Evolutionary conservation across 2,888 invertebrate species (phyloP).

Genomic region (Pyrrhia umbra): DNA sequence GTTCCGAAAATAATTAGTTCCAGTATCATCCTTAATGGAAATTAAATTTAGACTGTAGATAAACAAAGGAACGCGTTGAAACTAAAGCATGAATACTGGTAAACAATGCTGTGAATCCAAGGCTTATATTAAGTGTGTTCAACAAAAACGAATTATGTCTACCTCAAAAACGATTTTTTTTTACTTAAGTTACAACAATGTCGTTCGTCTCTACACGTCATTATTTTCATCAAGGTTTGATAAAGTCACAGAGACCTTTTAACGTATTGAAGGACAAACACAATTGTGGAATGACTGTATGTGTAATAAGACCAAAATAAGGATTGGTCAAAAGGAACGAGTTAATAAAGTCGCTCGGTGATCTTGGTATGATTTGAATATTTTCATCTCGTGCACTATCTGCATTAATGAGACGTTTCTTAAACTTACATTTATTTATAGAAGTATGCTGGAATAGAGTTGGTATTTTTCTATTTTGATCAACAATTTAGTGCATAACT

Average conservation of each 20-base stretch:
- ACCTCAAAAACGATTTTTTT: conserved; percentile 33
- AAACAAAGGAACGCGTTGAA: conserved; percentile 23
- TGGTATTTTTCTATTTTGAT: conserved; percentile 41
- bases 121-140: conserved; percentile 14
- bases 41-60: conserved; percentile 37
- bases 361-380: conserved; percentile 22
- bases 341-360: conserved; percentile 13
- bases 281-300: conserved; percentile 42
- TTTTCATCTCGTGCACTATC: conserved; percentile 18
- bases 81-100: conserved; percentile 16
- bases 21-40: conserved; percentile 13
- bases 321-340: conserved; percentile 42
- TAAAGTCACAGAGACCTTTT: conserved; percentile 60
- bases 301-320: conserved; percentile 49
- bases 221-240: conserved; percentile 51
- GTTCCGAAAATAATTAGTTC: conserved; percentile 17
- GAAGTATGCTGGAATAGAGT: not conserved
- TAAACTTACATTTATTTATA: not conserved
- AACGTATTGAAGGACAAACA: conserved; percentile 52
- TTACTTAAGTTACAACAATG: conserved; percentile 44
- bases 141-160: conserved; percentile 42
- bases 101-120: conserved; percentile 47
- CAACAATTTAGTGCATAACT: conserved; percentile 41
- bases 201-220: conserved; percentile 30
- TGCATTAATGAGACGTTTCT: conserved; percentile 8